These are phyloP conservation scores for Aphelocoma coerulescens DNA, from an alignment of 2,113 vertebrate genomes.

Conservation along the genomic window DNA sequence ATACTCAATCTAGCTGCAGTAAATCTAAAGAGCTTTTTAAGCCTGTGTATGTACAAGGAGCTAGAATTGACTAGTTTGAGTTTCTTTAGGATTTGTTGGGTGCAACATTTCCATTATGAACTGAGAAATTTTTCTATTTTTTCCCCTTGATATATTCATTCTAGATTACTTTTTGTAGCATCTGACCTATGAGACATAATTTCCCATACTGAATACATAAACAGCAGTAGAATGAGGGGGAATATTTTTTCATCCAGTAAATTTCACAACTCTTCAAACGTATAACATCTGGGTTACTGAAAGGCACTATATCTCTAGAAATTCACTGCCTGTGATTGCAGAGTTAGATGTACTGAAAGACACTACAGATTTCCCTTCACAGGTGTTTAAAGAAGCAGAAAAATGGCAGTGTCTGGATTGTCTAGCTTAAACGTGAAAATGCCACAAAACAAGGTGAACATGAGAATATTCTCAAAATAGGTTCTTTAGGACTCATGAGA, in stretches of 20 bases:
- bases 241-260: background rate
- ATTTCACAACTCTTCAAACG: background rate
- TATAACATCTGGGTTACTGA: background rate
- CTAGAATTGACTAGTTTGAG: background rate
- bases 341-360: background rate
- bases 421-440: background rate
- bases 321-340: background rate
- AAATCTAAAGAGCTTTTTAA: background rate
- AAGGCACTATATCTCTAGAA: background rate
- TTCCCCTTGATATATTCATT: background rate
- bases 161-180: background rate
- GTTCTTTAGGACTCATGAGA: background rate
- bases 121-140: background rate
- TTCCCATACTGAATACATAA: background rate
- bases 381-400: background rate
- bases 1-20: background rate
- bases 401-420: background rate
- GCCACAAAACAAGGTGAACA: background rate
- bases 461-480: background rate
- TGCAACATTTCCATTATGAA: background rate
- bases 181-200: background rate
- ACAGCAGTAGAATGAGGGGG: background rate
- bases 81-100: background rate
- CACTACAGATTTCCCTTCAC: background rate
- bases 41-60: background rate